Evolutionary conservation across 2,888 invertebrate species (phyloP).

Genomic region (Acanthosepion esculentum): DNA sequence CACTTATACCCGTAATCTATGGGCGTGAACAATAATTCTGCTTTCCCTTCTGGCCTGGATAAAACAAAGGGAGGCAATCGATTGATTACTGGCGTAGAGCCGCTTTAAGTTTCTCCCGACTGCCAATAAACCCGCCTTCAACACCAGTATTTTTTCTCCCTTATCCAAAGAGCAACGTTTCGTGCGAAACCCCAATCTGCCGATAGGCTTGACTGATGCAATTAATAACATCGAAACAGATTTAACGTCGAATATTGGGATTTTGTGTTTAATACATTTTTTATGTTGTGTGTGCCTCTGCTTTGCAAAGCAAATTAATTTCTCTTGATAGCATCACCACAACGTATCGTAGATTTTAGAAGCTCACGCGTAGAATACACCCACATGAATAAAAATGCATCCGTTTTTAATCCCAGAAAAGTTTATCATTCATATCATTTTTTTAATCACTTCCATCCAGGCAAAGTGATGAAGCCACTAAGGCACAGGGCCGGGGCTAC

Average conservation of each 20-base stretch:
- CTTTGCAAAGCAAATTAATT: neutral
- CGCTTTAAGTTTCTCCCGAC: neutral
- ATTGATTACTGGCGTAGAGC: constrained; percentile 1
- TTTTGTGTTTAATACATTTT: neutral
- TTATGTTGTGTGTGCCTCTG: neutral
- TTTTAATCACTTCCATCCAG: too few species aligned
- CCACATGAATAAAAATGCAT: too few species aligned
- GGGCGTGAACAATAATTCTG: neutral
- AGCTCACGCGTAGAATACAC: neutral
- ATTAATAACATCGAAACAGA: constrained; percentile 19
- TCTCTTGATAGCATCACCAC: neutral
- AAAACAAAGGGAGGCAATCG: neutral
- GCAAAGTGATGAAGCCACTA: too few species aligned
- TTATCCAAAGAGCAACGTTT: neutral
- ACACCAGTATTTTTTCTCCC: neutral
- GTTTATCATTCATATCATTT: too few species aligned
- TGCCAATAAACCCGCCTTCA: neutral
- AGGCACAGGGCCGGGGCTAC: too few species aligned
- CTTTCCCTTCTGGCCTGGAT: neutral
- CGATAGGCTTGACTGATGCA: constrained; percentile 11
- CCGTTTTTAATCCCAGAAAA: too few species aligned
- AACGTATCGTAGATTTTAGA: neutral
- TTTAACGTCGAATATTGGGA: neutral
- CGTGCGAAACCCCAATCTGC: neutral
- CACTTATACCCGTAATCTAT: neutral